These are phyloP conservation scores for Semotilus atromaculatus DNA, from an alignment of 2,797 vertebrate genomes.

Conservation along the genomic window DNA sequence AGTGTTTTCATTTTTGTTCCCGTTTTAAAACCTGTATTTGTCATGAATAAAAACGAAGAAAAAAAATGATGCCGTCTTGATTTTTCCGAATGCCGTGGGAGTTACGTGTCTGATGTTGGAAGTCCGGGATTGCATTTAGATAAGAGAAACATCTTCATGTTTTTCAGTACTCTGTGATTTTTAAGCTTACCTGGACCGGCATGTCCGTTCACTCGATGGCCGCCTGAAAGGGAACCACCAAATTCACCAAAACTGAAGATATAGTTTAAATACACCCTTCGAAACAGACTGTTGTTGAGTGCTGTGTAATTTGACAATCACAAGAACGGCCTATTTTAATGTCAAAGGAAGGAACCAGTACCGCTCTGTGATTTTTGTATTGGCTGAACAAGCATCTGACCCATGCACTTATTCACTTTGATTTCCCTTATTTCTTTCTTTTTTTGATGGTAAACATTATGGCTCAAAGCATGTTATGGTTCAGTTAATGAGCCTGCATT, in stretches of 20 bases:
- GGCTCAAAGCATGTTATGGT: not conserved
- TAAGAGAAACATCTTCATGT: not conserved
- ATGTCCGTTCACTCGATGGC: not conserved
- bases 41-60: conserved; percentile 79
- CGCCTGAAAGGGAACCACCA: not conserved
- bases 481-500: not conserved
- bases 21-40: conserved; percentile 79
- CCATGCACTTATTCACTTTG: too few species aligned
- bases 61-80: conserved; percentile 38
- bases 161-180: not conserved
- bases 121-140: not conserved
- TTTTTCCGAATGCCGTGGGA: not conserved
- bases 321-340: too few species aligned
- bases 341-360: too few species aligned
- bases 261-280: too few species aligned
- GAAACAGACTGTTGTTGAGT: not conserved
- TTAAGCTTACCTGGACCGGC: not conserved
- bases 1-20: conserved; percentile 74
- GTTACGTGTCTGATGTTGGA: not conserved
- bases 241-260: not conserved
- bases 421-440: not conserved
- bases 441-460: too few species aligned
- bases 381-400: not conserved
- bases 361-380: too few species aligned
- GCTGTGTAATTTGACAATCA: too few species aligned